Evolutionary conservation across 2,888 invertebrate species (phyloP), one percentile per base, ranked within the genome.

Genomic region (Hartigia nigra): DNA sequence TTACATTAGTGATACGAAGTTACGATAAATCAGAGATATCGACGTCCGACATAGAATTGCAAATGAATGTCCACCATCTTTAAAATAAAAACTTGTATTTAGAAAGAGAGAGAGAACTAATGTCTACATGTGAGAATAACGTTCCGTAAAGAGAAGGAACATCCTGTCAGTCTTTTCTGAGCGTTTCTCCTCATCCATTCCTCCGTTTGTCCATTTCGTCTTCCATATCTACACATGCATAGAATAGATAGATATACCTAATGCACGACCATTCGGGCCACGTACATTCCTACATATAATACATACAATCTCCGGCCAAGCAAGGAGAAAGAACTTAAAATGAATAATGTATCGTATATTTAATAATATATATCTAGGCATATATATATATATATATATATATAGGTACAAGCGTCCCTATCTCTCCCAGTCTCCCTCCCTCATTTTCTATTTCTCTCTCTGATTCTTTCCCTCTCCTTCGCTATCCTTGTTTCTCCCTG

Each of bases 271-370:
- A 31, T 72, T 72, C 72, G 72, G 31, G 34, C 55, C 35, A 37
- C 35, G 74, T 81, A 76, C 70, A 77, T 70, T 74, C 77, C 81
- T 79, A 81, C 79, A 84, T 80, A 81, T 84, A 87, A 87, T 87
- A 86, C 86, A 86, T 85, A 88, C 86, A 86, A 87, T 88, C 86
- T 86, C 86, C 86, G 84, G 84, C 86, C 88, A 86, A 88, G 89
- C 89, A 89, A 88, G 88, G 89, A 90, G 90, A 91, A 91, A 91
- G 90, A 91, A 90, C 89, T 91, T 90, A 88, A 90, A 91, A 91
- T 91, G 91, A 91, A 91, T 91, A 91, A 91, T 91, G 91, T 91
- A 91, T 91, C 90, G 91, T 91, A 91, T 91, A 91, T 91, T 91
- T 91, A 91, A 91, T 91, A 89, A 87, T 86, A 90, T 88, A 90